A percentile compares a stretch with the other conserved stretches of the same genome.
Conservation (phyloP, 2,888 invertebrate species). For the Noctua janthina region DNA sequence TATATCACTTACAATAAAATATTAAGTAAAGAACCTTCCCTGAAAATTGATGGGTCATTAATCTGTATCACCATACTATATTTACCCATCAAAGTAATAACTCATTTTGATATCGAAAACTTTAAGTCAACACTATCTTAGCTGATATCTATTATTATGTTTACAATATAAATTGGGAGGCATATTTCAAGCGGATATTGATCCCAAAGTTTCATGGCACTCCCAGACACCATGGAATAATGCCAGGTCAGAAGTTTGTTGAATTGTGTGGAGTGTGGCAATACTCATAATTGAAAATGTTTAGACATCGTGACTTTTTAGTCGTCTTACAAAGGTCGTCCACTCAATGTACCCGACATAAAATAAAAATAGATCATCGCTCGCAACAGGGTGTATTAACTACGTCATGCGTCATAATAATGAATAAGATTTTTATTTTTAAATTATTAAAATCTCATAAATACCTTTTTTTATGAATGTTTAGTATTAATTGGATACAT, state of each 20-base stretch:
- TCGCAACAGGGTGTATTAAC: too few relatives aligned
- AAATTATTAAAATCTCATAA: too few relatives aligned
- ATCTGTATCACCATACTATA: slow-evolving; percentile 18
- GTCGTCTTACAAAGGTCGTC: too few relatives aligned
- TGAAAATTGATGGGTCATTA: background rate
- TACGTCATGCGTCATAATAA: too few relatives aligned
- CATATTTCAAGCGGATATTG: slow-evolving; percentile 34
- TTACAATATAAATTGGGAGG: slow-evolving; percentile 37
- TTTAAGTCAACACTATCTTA: slow-evolving; percentile 44
- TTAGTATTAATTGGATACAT: too few relatives aligned
- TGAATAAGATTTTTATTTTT: too few relatives aligned
- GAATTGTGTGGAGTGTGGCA: slow-evolving; percentile 15
- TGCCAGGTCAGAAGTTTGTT: slow-evolving; percentile 17
- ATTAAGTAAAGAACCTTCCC: background rate
- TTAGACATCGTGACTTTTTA: too few relatives aligned
- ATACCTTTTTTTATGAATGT: too few relatives aligned
- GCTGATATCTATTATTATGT: slow-evolving; percentile 29
- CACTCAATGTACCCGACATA: too few relatives aligned
- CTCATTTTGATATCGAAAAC: slow-evolving; percentile 50
- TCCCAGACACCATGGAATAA: slow-evolving; percentile 23
- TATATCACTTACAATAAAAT: background rate
- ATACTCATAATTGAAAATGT: slow-evolving; percentile 5
- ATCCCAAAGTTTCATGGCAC: slow-evolving; percentile 35
- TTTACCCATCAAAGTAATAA: slow-evolving; percentile 40
- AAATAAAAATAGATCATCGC: too few relatives aligned